phyloP scores from a whole-genome alignment of 64 coral and sea anemone genomes.

The Montipora capricornis region DNA sequence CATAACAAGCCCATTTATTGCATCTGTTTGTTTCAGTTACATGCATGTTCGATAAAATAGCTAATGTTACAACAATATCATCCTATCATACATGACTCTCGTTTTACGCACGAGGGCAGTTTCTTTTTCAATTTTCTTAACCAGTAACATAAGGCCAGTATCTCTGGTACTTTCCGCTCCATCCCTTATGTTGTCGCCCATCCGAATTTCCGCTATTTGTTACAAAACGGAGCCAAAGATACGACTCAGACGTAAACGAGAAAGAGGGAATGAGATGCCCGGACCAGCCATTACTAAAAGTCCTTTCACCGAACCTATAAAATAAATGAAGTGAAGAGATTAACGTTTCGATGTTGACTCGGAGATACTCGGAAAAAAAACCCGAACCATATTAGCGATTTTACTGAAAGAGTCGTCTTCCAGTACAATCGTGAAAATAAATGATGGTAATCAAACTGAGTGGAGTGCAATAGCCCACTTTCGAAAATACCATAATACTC shows the following conservation, averaged over 20 bases:
- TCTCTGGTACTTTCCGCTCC: slow-evolving; percentile 64
- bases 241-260: slow-evolving; percentile 9
- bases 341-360: background rate
- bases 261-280: background rate
- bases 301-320: slow-evolving; percentile 47
- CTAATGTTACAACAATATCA: background rate
- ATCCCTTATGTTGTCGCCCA: slow-evolving; percentile 62
- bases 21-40: background rate
- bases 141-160: slow-evolving; percentile 69
- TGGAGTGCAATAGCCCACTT: too few species aligned
- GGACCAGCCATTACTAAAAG: background rate
- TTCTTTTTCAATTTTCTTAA: background rate
- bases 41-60: too few species aligned
- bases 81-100: background rate
- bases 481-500: too few species aligned
- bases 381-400: too few species aligned
- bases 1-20: background rate
- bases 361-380: too few species aligned
- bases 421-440: too few species aligned
- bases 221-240: slow-evolving; percentile 84
- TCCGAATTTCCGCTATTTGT: slow-evolving; percentile 57
- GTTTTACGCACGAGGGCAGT: background rate
- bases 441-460: too few species aligned
- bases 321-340: background rate
- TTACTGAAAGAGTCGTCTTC: too few species aligned